These are phyloP conservation scores for Acestrorhynchus altus DNA, from an alignment of 2,797 vertebrate species.

Conservation along the genomic window DNA sequence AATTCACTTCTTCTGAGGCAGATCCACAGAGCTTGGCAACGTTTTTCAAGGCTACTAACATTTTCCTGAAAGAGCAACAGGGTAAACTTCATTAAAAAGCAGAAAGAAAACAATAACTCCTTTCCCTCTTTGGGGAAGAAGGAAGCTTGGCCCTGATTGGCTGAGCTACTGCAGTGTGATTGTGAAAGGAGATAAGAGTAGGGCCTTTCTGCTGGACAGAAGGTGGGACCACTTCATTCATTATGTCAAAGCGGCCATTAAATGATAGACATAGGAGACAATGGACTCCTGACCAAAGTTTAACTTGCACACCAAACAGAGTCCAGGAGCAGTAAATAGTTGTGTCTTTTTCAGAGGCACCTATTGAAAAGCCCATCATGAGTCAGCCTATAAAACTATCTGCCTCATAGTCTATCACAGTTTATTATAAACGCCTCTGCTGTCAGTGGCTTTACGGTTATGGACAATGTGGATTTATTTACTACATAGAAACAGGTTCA, in stretches of 20 bases:
- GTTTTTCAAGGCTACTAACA: constrained; percentile 43
- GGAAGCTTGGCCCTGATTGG: constrained; percentile 72
- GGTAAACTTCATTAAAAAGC: constrained; percentile 83
- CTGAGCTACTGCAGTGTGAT: constrained; percentile 74
- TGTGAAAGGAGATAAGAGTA: constrained; percentile 81
- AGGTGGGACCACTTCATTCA: constrained; percentile 92
- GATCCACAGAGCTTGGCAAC: constrained; percentile 21
- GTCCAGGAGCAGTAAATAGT: constrained; percentile 79
- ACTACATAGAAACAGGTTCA: neutral
- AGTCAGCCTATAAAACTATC: constrained; percentile 45
- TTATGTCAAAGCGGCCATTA: constrained; percentile 87
- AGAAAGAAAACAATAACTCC: constrained; percentile 72
- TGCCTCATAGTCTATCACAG: constrained; percentile 40
- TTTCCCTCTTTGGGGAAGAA: constrained; percentile 73
- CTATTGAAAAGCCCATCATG: constrained; percentile 48
- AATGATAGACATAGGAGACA: constrained; percentile 89
- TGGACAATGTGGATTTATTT: constrained; percentile 23
- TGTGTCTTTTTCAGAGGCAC: constrained; percentile 68
- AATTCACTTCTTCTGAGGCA: constrained; percentile 16
- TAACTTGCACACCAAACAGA: constrained; percentile 79
- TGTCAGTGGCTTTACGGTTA: constrained; percentile 18
- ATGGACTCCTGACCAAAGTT: constrained; percentile 82
- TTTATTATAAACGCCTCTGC: constrained; percentile 39
- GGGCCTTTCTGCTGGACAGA: constrained; percentile 81
- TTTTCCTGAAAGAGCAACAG: constrained; percentile 67